Evolutionary conservation across 2,113 vertebrate genomes (phyloP), one percentile per base, ranked within the genome.

Genomic region (Gila orcuttii): DNA sequence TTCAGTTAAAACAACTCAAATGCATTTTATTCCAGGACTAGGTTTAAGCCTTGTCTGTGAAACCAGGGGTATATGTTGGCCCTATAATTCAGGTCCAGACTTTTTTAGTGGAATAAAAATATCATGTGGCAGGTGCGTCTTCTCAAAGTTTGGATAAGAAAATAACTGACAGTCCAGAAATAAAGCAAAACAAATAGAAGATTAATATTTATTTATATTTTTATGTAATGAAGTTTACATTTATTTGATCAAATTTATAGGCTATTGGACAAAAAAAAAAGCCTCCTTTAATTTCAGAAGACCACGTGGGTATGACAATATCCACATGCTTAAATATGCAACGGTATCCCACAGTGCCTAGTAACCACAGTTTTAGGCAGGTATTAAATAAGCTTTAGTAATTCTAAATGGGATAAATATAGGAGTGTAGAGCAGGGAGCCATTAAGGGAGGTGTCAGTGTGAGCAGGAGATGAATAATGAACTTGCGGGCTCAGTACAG

Each of bases 361-460:
- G 7, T 42, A 64, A 57, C 78, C 77, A 57, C 28, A 74, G 76
- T 33, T 83, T 45, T 85, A 39, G 19, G 45, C 25, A 74, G 19
- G 76, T 66, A 82, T 33, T 82, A 55, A 84, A 81, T 59, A 83
- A 85, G 36, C 79, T 62, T 89, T 80, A 77, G 82, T 82, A 52
- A 73, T 83, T 60, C 59, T 79, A 84, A 90, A 82, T 87, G 13
- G 81, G 62, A 84, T 86, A 87, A 82, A 89, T 87, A 78, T 76
- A 89, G 73, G 84, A 87, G 83, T 86, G 73, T 69, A 45, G 39
- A 86, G 77, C 50, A 71, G 66, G 8, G 50, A 60, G 36, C 85
- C 77, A 85, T 68, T 83, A 86, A 47, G 21, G 11, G 28, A 84
- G 21, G 75, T 84, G 85, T 87, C 83, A 89, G 47, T 23, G n/a